Conservation (phyloP, 1,140 invertebrate species). For the Cotesia typhae region DNA sequence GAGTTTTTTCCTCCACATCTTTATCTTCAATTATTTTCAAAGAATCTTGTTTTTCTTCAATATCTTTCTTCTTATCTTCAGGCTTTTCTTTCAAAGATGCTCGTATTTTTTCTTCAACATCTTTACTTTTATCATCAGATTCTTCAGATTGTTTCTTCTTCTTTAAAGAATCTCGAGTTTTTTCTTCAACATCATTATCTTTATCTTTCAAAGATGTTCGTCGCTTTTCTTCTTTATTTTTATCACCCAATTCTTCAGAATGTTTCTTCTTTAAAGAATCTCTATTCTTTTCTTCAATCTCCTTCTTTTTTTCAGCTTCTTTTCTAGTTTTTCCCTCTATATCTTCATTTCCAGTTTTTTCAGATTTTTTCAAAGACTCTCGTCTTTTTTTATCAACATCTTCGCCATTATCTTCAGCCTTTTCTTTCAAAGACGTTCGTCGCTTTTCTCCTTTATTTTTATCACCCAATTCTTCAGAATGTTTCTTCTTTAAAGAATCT, state of each 20-base stretch:
- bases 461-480: conserved; percentile 24
- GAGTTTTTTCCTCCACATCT: conserved; percentile 21
- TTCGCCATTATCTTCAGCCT: conserved; percentile 32
- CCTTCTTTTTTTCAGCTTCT: conserved; percentile 1
- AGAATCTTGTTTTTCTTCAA: conserved; percentile 38
- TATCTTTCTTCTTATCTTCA: conserved; percentile 26
- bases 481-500: conserved; percentile 17
- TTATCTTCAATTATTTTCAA: conserved; percentile 25
- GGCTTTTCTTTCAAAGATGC: conserved; percentile 34
- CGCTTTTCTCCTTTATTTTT: conserved; percentile 25
- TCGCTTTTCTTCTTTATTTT: conserved; percentile 35
- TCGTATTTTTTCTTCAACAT: conserved; percentile 31
- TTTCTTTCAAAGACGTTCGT: conserved; percentile 33
- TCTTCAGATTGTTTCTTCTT: conserved; percentile 28
- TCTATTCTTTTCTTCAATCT: conserved; percentile 12
- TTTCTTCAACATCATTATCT: conserved; percentile 19
- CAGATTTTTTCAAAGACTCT: conserved; percentile 30
- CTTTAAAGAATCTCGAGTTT: conserved; percentile 28
- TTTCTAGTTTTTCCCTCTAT: too few species aligned
- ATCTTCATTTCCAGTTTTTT: conserved; percentile 10
- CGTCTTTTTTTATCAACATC: conserved; percentile 35
- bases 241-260: conserved; percentile 34
- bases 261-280: conserved; percentile 30
- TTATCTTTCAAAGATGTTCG: conserved; percentile 32
- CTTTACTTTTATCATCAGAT: conserved; percentile 34